Percentiles rank a stretch among this genome's conserved stretches.
phyloP scores from a whole-genome alignment of 2,888 invertebrate genomes.

The Bugulina stolonifera region DNA sequence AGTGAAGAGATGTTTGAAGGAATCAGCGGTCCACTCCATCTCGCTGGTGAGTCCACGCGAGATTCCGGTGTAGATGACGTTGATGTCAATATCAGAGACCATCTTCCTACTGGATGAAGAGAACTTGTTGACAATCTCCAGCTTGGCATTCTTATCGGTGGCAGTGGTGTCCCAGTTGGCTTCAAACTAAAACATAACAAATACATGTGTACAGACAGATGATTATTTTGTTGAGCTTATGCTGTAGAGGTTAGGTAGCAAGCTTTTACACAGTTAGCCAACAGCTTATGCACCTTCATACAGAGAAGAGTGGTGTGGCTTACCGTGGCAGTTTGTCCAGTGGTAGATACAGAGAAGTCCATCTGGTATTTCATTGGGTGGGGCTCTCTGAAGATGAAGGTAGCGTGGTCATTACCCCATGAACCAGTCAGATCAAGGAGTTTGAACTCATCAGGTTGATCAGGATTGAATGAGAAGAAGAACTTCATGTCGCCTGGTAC shows the following conservation, averaged over 20 bases:
- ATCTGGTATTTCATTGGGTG: slow-evolving; percentile 17
- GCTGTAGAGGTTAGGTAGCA: too few relatives aligned
- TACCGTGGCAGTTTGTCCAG: slow-evolving; percentile 21
- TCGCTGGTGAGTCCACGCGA: slow-evolving; percentile 3
- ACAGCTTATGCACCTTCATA: too few relatives aligned
- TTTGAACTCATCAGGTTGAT: background rate
- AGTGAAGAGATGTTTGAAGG: background rate
- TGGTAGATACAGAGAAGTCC: slow-evolving; percentile 23
- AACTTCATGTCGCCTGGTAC: slow-evolving; percentile 24
- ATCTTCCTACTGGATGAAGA: background rate
- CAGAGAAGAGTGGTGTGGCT: too few relatives aligned
- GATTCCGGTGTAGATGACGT: background rate
- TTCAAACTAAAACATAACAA: background rate
- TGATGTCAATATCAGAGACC: background rate
- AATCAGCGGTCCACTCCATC: slow-evolving; percentile 7
- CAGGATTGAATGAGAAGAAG: background rate
- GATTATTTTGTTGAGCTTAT: too few relatives aligned
- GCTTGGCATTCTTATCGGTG: slow-evolving; percentile 28
- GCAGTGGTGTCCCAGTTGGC: slow-evolving; percentile 42
- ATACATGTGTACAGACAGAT: background rate
- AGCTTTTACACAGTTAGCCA: too few relatives aligned
- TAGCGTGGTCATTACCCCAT: slow-evolving; percentile 14
- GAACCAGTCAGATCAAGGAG: slow-evolving; percentile 4
- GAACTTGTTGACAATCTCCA: slow-evolving; percentile 15
- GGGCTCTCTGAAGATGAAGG: background rate